These are phyloP conservation scores for Ellobius talpinus DNA, from an alignment of 2,113 vertebrate species.

Conservation along the genomic window DNA sequence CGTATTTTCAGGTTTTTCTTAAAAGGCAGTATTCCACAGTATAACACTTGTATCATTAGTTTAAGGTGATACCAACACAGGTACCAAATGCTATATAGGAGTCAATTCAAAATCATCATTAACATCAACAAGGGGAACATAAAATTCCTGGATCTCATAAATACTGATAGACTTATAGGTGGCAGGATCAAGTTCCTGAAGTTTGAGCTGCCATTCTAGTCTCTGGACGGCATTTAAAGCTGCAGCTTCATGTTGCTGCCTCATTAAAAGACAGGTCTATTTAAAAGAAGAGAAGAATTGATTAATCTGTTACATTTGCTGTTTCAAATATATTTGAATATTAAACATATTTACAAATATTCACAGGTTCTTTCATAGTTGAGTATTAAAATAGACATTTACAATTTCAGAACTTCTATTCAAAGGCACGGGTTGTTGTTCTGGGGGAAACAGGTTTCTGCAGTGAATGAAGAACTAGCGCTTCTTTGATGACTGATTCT, in stretches of 20 bases:
- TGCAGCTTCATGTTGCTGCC: slow-evolving; percentile 99
- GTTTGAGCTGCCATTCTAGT: slow-evolving; percentile 98
- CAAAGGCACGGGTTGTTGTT: slow-evolving; percentile 92
- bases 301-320: slow-evolving; percentile 40
- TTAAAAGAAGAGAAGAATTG: slow-evolving; percentile 69
- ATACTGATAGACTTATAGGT: slow-evolving; percentile 99
- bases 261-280: slow-evolving; percentile 98
- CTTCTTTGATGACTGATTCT: slow-evolving; percentile 86
- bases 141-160: slow-evolving; percentile 98
- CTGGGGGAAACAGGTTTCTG: slow-evolving; percentile 91
- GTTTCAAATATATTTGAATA: slow-evolving; percentile 81
- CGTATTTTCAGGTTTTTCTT: slow-evolving; percentile 74
- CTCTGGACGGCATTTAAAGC: slow-evolving; percentile 98
- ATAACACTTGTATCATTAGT: slow-evolving; percentile 57
- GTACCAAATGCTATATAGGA: slow-evolving; percentile 92
- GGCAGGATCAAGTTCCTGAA: slow-evolving; percentile 98
- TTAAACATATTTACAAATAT: slow-evolving; percentile 99
- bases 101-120: slow-evolving; percentile 99
- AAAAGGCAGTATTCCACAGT: slow-evolving; percentile 79
- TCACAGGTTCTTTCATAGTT: slow-evolving; percentile 96
- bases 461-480: slow-evolving; percentile 92
- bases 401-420: slow-evolving; percentile 97
- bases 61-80: not conserved
- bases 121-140: slow-evolving; percentile 98
- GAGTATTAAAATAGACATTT: slow-evolving; percentile 99